Conservation (phyloP, 2,797 vertebrate species). For the Orestias chungarensis region DNA sequence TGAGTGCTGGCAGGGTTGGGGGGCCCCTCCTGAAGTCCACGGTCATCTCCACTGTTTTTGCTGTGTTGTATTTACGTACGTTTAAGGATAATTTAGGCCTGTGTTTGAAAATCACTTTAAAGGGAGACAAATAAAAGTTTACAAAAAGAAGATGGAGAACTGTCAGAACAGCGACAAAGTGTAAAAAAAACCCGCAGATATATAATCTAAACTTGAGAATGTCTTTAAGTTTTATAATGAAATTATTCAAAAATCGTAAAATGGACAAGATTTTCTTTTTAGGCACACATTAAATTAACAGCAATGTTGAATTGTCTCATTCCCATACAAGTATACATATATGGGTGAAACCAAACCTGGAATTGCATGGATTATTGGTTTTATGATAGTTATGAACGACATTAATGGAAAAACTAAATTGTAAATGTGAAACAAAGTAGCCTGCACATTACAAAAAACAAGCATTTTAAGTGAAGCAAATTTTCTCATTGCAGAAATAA, state of each 20-base stretch:
- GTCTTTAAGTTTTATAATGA: not conserved
- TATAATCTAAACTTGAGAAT: not conserved
- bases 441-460: not conserved
- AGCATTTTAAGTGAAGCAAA: not conserved
- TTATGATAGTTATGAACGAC: not conserved
- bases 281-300: not conserved
- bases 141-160: not conserved
- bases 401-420: not conserved
- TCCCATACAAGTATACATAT: not conserved
- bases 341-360: not conserved
- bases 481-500: not conserved
- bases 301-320: no score
- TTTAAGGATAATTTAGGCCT: not conserved
- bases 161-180: no score
- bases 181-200: no score
- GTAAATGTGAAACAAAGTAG: not conserved
- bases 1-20: no score
- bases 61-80: no score
- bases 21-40: no score
- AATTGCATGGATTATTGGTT: not conserved
- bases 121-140: not conserved
- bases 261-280: not conserved
- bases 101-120: not conserved
- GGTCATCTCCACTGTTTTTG: no score
- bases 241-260: not conserved